phyloP scores from a whole-genome alignment of 1,140 invertebrate genomes.

The Cecropterus lyciades region DNA sequence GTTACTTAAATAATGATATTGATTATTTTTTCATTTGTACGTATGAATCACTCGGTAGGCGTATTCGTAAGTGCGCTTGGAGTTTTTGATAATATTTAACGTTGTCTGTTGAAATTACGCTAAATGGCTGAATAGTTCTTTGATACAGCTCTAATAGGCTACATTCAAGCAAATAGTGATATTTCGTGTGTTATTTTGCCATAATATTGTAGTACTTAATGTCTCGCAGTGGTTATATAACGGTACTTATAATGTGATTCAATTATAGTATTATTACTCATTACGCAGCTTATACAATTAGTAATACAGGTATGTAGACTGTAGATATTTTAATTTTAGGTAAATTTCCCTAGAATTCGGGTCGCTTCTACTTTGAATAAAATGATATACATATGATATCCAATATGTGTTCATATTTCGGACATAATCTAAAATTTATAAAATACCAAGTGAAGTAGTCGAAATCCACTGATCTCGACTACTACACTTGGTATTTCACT shows the following conservation, averaged over 20 bases:
- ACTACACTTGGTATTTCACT: no score
- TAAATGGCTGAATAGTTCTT: not conserved
- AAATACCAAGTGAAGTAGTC: not conserved
- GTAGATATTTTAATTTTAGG: conserved; percentile 15
- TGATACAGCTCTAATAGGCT: not conserved
- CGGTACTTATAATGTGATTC: conserved; percentile 27
- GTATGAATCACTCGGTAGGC: conserved; percentile 49
- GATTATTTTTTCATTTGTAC: conserved; percentile 51
- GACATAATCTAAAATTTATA: not conserved
- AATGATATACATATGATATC: not conserved
- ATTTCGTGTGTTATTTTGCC: conserved; percentile 21
- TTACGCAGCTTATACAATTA: not conserved
- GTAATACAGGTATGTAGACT: not conserved
- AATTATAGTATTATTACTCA: conserved; percentile 21
- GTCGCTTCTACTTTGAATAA: no score
- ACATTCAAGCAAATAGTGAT: conserved; percentile 13
- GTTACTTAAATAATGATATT: conserved; percentile 67
- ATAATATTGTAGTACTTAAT: conserved; percentile 30
- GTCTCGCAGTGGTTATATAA: not conserved
- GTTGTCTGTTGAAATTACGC: conserved; percentile 52
- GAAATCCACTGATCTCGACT: no score
- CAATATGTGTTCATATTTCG: conserved; percentile 2
- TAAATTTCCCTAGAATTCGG: not conserved
- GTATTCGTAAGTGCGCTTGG: conserved; percentile 52
- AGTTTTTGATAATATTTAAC: conserved; percentile 35